Evolutionary conservation across 1,140 invertebrate genomes (phyloP).

Genomic region (Palaemon carinicauda): DNA sequence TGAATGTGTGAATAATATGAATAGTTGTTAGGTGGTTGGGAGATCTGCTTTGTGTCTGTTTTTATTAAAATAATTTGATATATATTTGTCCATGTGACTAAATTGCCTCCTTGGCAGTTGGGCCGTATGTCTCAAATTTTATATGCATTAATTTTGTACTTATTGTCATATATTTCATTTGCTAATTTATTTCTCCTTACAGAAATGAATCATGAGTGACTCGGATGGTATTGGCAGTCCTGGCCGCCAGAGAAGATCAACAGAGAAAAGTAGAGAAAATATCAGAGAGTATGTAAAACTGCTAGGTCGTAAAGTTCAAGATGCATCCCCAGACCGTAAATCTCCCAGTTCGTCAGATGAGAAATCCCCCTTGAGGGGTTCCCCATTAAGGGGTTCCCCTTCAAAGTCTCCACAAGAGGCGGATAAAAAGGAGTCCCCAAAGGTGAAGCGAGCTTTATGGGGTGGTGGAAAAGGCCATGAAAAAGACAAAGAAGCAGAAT

Average conservation of each 20-base stretch:
- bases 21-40: no score
- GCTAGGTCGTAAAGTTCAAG: not conserved
- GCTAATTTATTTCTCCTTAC: not conserved
- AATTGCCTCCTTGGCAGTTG: no score
- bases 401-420: not conserved
- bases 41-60: no score
- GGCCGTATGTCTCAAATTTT: no score
- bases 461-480: no score
- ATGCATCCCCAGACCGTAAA: not conserved
- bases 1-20: no score
- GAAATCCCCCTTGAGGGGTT: not conserved
- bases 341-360: not conserved
- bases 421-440: not conserved
- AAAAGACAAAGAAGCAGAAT: no score
- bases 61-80: no score
- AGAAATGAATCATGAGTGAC: slow-evolving; percentile 1
- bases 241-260: slow-evolving; percentile 11
- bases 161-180: not conserved
- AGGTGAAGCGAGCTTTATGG: not conserved
- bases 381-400: not conserved
- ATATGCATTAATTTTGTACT: no score
- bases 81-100: no score
- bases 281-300: not conserved
- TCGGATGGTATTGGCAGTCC: not conserved
- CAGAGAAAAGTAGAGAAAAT: slow-evolving; percentile 14